Conservation (phyloP, 1,140 invertebrate genomes). For the Saccostrea glomerata region DNA sequence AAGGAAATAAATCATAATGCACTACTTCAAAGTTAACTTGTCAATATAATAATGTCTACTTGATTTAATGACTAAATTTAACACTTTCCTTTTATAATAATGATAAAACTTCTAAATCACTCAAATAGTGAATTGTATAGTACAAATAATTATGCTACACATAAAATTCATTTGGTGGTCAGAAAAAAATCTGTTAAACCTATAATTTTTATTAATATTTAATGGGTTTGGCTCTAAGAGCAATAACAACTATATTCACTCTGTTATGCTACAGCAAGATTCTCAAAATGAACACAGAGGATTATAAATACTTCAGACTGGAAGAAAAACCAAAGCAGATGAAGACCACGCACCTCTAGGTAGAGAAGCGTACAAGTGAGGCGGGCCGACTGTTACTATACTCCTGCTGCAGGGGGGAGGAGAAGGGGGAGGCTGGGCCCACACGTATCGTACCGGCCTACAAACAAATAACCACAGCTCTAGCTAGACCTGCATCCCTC, state of each 20-base stretch:
- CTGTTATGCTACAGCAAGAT: not conserved
- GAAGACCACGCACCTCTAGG: slow-evolving; percentile 48
- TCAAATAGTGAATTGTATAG: too few species aligned
- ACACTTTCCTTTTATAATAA: too few species aligned
- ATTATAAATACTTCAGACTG: not conserved
- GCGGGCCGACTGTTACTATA: slow-evolving; percentile 56
- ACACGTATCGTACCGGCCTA: slow-evolving; percentile 72
- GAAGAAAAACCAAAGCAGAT: not conserved
- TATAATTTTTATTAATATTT: too few species aligned
- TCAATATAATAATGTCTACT: not conserved
- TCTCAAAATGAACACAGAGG: not conserved
- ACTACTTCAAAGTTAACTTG: not conserved
- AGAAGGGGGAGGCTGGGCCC: slow-evolving; percentile 70
- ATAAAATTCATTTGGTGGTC: too few species aligned
- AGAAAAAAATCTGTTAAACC: too few species aligned
- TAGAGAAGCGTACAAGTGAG: slow-evolving; percentile 65
- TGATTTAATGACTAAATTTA: too few species aligned
- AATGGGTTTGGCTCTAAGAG: not conserved
- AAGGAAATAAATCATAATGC: not conserved
- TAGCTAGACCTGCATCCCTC: slow-evolving; percentile 39
- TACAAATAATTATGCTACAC: too few species aligned
- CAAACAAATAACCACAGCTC: slow-evolving; percentile 54
- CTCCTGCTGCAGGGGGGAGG: slow-evolving; percentile 74
- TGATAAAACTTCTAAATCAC: too few species aligned
- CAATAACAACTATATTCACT: not conserved